Percentiles rank a stretch among this genome's conserved stretches.
Conservation (phyloP, 2,888 invertebrate species). For the Latrodectus elegans region DNA sequence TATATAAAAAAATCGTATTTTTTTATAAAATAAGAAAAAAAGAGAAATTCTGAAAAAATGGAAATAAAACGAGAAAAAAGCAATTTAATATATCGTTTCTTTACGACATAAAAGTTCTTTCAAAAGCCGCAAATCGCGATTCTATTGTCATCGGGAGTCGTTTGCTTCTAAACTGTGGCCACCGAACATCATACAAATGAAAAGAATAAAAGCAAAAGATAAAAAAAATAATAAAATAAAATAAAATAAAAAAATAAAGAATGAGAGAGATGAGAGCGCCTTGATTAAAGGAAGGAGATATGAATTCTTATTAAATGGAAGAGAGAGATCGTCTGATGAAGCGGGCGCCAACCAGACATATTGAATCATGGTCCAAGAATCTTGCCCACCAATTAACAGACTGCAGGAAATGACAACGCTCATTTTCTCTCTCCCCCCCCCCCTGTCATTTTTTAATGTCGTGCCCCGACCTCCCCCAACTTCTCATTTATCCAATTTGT, state of each 20-base stretch:
- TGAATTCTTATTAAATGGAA: conserved; percentile 61
- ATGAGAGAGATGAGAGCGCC: conserved; percentile 3
- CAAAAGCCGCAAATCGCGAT: background rate
- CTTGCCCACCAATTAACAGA: conserved; percentile 35
- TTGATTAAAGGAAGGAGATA: conserved; percentile 56
- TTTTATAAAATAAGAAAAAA: too few species aligned
- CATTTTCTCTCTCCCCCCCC: conserved; percentile 25
- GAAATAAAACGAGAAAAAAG: too few species aligned
- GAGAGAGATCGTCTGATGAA: conserved; percentile 34
- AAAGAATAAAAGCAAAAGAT: background rate
- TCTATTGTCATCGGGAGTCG: background rate
- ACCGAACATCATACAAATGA: background rate
- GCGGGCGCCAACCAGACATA: conserved; percentile 59
- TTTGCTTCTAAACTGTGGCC: background rate
- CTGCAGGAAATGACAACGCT: conserved; percentile 57
- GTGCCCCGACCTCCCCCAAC: background rate
- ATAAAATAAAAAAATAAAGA: background rate
- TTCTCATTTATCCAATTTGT: conserved; percentile 10
- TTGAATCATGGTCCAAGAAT: conserved; percentile 61
- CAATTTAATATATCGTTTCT: too few species aligned
- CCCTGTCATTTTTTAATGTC: conserved; percentile 4
- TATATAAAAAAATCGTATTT: too few species aligned
- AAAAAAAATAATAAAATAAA: too few species aligned
- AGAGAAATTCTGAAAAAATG: too few species aligned
- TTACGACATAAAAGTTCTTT: background rate